A percentile compares a stretch with the other conserved stretches of the same genome.
Conservation (phyloP, 2,113 vertebrate species). For the Otocyon megalotis region DNA sequence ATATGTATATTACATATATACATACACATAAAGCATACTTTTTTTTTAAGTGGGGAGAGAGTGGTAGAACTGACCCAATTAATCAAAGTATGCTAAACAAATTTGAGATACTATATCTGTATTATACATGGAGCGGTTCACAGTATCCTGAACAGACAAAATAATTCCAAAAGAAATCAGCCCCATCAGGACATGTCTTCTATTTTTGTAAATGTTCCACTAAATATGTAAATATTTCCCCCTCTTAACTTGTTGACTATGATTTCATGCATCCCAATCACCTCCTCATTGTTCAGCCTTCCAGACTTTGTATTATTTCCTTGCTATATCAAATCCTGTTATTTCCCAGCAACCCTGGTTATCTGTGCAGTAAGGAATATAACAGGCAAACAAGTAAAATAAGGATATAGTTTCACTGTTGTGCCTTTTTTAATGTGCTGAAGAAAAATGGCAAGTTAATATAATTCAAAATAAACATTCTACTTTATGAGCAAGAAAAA, state of each 20-base stretch:
- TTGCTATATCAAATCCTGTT: background rate
- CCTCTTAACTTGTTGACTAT: background rate
- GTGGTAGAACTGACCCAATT: background rate
- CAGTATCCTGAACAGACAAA: background rate
- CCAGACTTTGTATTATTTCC: background rate
- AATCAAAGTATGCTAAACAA: background rate
- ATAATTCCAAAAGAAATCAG: conserved; percentile 9
- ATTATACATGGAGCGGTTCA: background rate
- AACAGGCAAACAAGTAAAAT: conserved; percentile 34
- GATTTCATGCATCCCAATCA: background rate
- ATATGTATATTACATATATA: background rate
- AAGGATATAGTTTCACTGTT: background rate
- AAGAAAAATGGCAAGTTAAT: background rate
- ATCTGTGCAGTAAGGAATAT: background rate
- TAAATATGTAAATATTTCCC: background rate
- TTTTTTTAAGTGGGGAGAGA: background rate
- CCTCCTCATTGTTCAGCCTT: background rate
- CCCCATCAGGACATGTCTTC: background rate
- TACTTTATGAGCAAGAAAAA: background rate
- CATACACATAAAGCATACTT: background rate
- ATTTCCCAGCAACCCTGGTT: conserved; percentile 21
- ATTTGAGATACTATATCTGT: background rate
- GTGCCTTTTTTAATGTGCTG: background rate
- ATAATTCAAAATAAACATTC: conserved; percentile 45
- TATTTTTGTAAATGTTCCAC: background rate